phyloP scores from a whole-genome alignment of 2,888 invertebrate genomes.

The Malthinus flaveolus region DNA sequence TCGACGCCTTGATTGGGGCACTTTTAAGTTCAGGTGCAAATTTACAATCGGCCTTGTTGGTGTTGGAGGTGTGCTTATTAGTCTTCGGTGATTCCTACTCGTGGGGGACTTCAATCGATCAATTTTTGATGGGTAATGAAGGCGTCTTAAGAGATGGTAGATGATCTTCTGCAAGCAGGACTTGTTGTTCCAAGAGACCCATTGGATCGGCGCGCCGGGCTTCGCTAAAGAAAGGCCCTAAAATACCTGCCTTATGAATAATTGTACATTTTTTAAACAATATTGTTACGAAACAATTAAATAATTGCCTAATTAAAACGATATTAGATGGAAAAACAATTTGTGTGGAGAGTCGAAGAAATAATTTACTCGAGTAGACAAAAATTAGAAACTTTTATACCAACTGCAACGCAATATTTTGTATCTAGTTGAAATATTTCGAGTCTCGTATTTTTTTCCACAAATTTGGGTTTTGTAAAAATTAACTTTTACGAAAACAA shows the following conservation, averaged over 20 bases:
- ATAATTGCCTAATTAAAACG: slow-evolving; percentile 15
- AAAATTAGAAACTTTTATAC: slow-evolving; percentile 23
- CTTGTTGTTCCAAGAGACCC: no score
- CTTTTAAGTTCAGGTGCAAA: no score
- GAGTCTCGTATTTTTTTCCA: background rate
- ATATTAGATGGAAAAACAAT: slow-evolving; percentile 15
- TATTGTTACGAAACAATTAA: slow-evolving; percentile 12
- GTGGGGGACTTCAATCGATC: no score
- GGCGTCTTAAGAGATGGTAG: no score
- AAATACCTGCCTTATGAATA: background rate
- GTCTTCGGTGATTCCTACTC: no score
- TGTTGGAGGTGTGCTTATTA: no score
- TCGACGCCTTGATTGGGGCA: no score
- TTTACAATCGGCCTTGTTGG: no score
- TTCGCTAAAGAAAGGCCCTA: no score
- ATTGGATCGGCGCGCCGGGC: no score
- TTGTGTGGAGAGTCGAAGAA: background rate
- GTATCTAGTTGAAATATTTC: slow-evolving; percentile 6
- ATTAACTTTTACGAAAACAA: background rate
- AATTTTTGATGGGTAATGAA: no score
- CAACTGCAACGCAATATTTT: slow-evolving; percentile 20
- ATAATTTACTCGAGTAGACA: slow-evolving; percentile 11
- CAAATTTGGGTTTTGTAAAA: background rate
- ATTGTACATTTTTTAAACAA: slow-evolving; percentile 16
- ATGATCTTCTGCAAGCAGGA: no score